Percentiles rank a stretch among this genome's conserved stretches.
Evolutionary conservation across 2,888 invertebrate species (phyloP).

Genomic region (Eugnorisma glareosa): DNA sequence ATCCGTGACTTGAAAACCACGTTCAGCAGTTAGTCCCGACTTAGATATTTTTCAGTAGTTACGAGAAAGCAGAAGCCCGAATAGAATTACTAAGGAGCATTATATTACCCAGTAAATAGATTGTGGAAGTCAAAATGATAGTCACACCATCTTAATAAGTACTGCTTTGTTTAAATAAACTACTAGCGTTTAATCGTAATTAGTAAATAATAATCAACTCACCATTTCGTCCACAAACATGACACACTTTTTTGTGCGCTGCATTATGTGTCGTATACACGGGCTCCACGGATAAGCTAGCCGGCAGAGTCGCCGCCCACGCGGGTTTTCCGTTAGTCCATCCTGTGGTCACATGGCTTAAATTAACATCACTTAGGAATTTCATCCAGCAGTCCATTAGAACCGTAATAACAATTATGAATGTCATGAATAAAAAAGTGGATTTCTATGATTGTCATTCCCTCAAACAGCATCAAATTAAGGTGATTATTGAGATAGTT

Average conservation of each 20-base stretch:
- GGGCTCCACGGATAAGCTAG: slow-evolving; percentile 86
- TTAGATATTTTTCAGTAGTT: background rate
- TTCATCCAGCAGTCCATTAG: background rate
- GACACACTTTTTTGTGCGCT: slow-evolving; percentile 84
- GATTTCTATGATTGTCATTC: background rate
- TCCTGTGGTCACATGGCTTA: slow-evolving; percentile 60
- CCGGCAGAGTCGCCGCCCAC: slow-evolving; percentile 83
- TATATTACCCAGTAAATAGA: background rate
- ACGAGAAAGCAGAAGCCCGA: background rate
- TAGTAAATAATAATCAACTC: slow-evolving; percentile 47
- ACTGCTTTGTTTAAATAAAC: background rate
- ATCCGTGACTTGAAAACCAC: background rate
- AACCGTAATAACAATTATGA: background rate
- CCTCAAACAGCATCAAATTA: background rate
- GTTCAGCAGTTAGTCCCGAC: background rate
- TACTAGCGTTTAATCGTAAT: background rate
- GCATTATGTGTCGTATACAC: slow-evolving; percentile 80
- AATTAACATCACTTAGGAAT: background rate
- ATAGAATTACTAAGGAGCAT: background rate
- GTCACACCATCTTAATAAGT: background rate
- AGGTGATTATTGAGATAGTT: background rate
- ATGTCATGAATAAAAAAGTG: background rate
- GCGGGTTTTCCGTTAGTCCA: slow-evolving; percentile 82
- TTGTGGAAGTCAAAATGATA: background rate
- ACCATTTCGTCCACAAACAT: slow-evolving; percentile 87